These are phyloP conservation scores for Canis aureus DNA, from an alignment of 2,113 vertebrate genomes.

Conservation along the genomic window DNA sequence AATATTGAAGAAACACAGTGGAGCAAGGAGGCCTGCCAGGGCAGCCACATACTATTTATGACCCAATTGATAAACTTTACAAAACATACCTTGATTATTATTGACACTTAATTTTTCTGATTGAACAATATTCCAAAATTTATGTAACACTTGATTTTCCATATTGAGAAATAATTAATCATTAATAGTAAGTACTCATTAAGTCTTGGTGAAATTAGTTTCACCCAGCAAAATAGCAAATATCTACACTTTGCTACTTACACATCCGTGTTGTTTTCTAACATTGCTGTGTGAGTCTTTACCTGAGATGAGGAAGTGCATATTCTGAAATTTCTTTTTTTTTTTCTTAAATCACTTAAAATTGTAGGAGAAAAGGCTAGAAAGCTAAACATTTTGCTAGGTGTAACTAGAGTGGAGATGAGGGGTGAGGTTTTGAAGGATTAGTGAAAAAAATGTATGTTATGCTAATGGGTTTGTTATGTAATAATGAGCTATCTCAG, in stretches of 20 bases:
- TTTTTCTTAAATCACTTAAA: not conserved
- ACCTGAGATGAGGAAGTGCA: not conserved
- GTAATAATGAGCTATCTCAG: not conserved
- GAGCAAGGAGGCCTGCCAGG: too few relatives aligned
- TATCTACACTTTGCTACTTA: not conserved
- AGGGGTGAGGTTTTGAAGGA: not conserved
- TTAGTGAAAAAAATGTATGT: not conserved
- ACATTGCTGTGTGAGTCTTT: not conserved
- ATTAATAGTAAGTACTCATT: not conserved
- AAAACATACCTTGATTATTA: not conserved
- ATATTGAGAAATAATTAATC: not conserved
- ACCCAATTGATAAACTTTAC: not conserved
- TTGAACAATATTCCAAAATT: not conserved
- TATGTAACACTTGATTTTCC: not conserved
- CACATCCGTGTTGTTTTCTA: not conserved
- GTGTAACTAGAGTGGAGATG: not conserved
- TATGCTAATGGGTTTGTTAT: not conserved
- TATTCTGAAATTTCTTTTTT: not conserved
- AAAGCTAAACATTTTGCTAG: not conserved
- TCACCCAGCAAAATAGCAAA: not conserved
- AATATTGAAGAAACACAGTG: fast-evolving
- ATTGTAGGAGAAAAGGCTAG: not conserved
- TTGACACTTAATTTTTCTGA: not conserved
- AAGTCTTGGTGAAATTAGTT: not conserved
- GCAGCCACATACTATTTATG: too few relatives aligned